Base-by-base conservation (phyloP, 2,113 vertebrate genomes). In the Lasiurus cinereus region DNA sequence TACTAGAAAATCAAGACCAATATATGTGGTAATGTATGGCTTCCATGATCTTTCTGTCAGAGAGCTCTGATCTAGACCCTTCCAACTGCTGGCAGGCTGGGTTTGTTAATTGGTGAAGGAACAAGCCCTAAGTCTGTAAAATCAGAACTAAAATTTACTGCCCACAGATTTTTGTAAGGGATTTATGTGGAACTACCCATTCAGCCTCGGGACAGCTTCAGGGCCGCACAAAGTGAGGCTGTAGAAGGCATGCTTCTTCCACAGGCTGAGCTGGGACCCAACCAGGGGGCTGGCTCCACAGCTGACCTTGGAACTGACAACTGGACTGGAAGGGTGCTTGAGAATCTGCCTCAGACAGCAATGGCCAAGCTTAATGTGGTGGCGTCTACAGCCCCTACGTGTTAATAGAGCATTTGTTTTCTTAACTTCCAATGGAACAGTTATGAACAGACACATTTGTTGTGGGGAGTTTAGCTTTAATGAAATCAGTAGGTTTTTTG, bases 381-480 rank as follows among this genome's bases (percentile, higher is more conserved):
- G 22, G 69, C 0, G 18, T 87, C 87, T 29, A 19, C 8, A 18
- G 56, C 69, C 19, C 15, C 64, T 18, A 18, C 15, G 0, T 6
- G 29, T 83, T 62, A 67, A 18, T 9, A 52, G 12, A 56, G 13
- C 22, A 80, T 27, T 22, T 39, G 8, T 19, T 31, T 50, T 62
- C 78, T 21, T 50, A 2, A 92, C 56, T 83, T 88, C 70, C 66
- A 56, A 59, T 18, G 48, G 59, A 54, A 52, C 4, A 1, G 64
- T 50, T 88, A 77, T 62, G 50, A 82, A 78, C 73, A 95, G n/a
- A 66, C 48, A 76, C 29, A 48, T 59, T 36, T 78, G 54, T 66
- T 78, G 87, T 56, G 78, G n/a, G 59, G 48, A 93, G 80, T 92
- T 92, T 36, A 76, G 82, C 43, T 86, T 88, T 94, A 39, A 62